These are phyloP conservation scores for Ferrisia virgata DNA, from an alignment of 2,888 invertebrate genomes.

Conservation along the genomic window DNA sequence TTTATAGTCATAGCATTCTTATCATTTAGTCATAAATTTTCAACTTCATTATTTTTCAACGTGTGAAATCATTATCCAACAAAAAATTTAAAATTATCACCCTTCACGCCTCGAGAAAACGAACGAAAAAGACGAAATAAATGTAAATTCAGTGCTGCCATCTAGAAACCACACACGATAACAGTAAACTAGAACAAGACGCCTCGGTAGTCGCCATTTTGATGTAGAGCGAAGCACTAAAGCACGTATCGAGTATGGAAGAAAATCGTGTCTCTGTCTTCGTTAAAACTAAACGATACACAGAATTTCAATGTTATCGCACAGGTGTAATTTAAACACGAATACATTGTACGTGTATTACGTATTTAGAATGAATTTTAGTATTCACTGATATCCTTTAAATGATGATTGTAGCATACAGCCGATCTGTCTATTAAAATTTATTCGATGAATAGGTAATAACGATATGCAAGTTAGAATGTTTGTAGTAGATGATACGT, in stretches of 20 bases:
- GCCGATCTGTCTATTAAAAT: not conserved
- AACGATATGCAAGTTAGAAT: no score
- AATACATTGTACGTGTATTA: not conserved
- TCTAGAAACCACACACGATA: not conserved
- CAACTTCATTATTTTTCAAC: no score
- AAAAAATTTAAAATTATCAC: not conserved
- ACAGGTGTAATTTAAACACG: not conserved
- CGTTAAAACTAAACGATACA: not conserved
- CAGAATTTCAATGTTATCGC: not conserved
- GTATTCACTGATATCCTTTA: not conserved
- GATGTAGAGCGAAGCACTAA: not conserved
- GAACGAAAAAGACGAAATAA: not conserved
- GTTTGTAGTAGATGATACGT: no score
- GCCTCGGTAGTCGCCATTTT: not conserved
- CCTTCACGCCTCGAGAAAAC: no score
- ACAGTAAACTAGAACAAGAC: not conserved
- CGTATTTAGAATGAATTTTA: not conserved
- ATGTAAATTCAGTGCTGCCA: conserved; percentile 5
- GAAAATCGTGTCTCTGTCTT: not conserved
- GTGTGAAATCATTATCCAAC: no score
- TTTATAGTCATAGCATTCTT: no score
- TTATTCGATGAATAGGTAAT: no score
- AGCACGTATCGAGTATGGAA: not conserved
- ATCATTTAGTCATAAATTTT: no score
- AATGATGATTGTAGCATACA: not conserved